phyloP scores from a whole-genome alignment of 2,888 invertebrate species.

The Ormyrus thymus region DNA sequence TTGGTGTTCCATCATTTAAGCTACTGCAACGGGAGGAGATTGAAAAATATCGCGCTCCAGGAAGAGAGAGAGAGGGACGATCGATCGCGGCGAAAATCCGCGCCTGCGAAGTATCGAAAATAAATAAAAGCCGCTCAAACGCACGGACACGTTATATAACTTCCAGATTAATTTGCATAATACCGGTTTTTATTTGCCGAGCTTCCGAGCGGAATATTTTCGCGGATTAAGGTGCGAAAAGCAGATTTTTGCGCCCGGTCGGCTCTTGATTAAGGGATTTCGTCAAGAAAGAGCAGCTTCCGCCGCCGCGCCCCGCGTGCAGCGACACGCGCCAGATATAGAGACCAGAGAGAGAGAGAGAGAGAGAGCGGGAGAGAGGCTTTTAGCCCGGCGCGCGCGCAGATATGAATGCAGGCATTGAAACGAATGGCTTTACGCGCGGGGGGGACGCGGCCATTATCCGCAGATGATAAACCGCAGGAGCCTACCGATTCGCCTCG shows the following conservation, averaged over 20 bases:
- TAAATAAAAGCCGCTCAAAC: too few species aligned
- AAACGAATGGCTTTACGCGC: slow-evolving; percentile 69
- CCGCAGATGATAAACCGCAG: slow-evolving; percentile 66
- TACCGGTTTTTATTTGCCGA: slow-evolving; percentile 31
- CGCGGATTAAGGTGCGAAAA: slow-evolving; percentile 17
- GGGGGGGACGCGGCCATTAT: slow-evolving; percentile 64
- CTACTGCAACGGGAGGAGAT: slow-evolving; percentile 18
- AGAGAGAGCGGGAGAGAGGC: slow-evolving; percentile 8
- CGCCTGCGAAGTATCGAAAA: too few species aligned
- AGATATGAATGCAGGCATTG: slow-evolving; percentile 58
- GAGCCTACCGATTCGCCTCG: neutral
- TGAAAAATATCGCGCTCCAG: slow-evolving; percentile 31
- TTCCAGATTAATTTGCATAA: slow-evolving; percentile 46
- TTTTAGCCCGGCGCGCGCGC: slow-evolving; percentile 22
- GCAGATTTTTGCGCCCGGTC: too few species aligned
- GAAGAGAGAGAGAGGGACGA: neutral
- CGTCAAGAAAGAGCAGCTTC: too few species aligned
- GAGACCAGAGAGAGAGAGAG: neutral
- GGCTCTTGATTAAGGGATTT: too few species aligned
- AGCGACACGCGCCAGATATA: neutral
- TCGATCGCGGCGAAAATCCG: slow-evolving; percentile 1
- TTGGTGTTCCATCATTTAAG: slow-evolving; percentile 52
- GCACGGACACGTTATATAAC: too few species aligned
- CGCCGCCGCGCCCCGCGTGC: too few species aligned
- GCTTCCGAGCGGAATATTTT: slow-evolving; percentile 20